Percentiles rank a stretch among this genome's conserved stretches.
These are phyloP conservation scores for Archilochus colubris DNA, from an alignment of 2,113 vertebrate species.

Conservation along the genomic window DNA sequence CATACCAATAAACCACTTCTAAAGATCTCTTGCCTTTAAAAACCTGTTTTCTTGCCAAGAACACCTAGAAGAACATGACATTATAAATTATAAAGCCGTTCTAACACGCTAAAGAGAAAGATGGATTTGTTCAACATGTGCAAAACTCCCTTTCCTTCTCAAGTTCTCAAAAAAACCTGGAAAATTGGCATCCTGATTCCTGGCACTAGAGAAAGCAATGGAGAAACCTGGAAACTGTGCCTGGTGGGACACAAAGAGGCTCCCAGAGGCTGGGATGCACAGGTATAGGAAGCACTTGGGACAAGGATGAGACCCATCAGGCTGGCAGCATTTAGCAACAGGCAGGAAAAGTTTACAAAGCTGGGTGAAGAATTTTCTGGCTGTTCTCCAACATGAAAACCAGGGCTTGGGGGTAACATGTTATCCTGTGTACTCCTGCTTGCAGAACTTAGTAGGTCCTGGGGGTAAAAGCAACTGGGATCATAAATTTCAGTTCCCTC, in stretches of 20 bases:
- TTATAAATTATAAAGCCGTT: neutral
- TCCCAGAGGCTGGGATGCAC: fast-evolving
- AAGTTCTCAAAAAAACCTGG: neutral
- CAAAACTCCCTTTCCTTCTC: neutral
- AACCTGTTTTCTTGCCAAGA: neutral
- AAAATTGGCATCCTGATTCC: neutral
- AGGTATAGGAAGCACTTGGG: neutral
- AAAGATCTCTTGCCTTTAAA: neutral
- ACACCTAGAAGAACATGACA: neutral
- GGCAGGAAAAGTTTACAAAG: neutral
- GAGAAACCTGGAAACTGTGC: neutral
- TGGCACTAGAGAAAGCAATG: neutral
- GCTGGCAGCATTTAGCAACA: neutral
- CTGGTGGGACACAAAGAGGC: neutral
- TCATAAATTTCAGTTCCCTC: neutral
- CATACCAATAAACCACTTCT: neutral
- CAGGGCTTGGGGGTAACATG: neutral
- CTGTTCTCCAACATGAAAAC: neutral
- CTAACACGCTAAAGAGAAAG: neutral
- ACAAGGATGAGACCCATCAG: neutral
- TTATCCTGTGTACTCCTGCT: neutral
- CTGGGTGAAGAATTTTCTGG: neutral
- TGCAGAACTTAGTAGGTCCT: neutral
- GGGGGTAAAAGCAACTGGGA: neutral
- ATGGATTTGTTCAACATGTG: neutral